Conservation (phyloP, 2,113 vertebrate species). For the Tetrax tetrax region DNA sequence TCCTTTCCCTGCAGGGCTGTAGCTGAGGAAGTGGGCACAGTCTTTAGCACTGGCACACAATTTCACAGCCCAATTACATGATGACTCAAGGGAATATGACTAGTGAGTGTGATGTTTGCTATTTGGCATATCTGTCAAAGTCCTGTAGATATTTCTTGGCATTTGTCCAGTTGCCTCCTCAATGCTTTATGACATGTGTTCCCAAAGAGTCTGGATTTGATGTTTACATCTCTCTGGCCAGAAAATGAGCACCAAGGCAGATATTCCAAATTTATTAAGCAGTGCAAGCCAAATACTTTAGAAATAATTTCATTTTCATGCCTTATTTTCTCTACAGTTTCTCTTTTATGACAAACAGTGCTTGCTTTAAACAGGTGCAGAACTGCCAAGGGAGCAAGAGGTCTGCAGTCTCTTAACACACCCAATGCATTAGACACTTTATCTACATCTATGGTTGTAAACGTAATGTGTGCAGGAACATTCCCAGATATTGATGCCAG, state of each 20-base stretch:
- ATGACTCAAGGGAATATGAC: neutral
- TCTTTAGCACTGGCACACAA: neutral
- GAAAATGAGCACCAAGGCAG: slow-evolving; percentile 20
- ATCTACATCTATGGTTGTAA: neutral
- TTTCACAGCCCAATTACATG: slow-evolving; percentile 28
- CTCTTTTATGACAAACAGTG: neutral
- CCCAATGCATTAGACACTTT: neutral
- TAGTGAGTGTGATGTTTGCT: neutral
- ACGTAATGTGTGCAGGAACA: neutral
- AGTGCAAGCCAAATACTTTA: neutral
- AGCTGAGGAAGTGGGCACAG: neutral
- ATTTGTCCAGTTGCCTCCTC: slow-evolving; percentile 1
- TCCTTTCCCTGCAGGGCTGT: neutral
- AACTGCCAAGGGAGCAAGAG: neutral
- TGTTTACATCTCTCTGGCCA: neutral
- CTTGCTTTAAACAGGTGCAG: slow-evolving; percentile 13
- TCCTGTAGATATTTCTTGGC: slow-evolving; percentile 20
- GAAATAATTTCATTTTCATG: slow-evolving; percentile 13
- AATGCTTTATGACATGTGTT: slow-evolving; percentile 11
- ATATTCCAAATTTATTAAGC: slow-evolving; percentile 2
- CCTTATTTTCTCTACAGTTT: neutral
- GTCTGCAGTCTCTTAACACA: neutral
- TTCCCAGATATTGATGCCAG: neutral
- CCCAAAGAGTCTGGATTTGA: neutral
- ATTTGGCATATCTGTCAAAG: slow-evolving; percentile 31